These are phyloP conservation scores for Diploscapter pachys DNA, from an alignment of 1,140 invertebrate species.

Conservation along the genomic window DNA sequence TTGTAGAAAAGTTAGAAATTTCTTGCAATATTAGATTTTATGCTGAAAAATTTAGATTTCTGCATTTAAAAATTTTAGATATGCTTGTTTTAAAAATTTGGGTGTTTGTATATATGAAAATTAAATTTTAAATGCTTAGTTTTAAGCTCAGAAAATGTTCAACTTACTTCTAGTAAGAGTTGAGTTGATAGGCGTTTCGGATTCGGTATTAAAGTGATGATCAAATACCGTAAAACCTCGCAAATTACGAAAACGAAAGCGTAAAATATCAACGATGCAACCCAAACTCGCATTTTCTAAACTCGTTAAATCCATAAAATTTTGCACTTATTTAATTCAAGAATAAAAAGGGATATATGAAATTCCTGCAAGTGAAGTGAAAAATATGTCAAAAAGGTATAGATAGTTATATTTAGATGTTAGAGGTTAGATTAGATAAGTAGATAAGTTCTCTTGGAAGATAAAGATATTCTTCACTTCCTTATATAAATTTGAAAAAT, in stretches of 20 bases:
- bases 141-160: conserved; percentile 2
- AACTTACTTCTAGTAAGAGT: conserved; percentile 33
- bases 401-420: too few relatives aligned
- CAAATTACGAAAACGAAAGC: conserved; percentile 29
- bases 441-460: too few relatives aligned
- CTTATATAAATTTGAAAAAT: too few relatives aligned
- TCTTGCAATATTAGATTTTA: neutral
- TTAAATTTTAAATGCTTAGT: neutral
- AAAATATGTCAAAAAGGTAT: too few relatives aligned
- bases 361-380: too few relatives aligned
- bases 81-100: neutral
- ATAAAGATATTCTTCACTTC: too few relatives aligned
- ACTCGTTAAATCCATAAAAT: too few relatives aligned
- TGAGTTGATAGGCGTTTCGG: conserved; percentile 24
- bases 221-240: conserved; percentile 30
- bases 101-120: too few relatives aligned
- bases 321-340: too few relatives aligned
- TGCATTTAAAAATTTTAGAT: too few relatives aligned
- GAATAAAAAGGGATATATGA: too few relatives aligned
- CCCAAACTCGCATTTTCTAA: conserved; percentile 35
- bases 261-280: conserved; percentile 40
- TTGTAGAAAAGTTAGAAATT: neutral
- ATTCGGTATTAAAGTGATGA: conserved; percentile 14
- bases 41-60: neutral
- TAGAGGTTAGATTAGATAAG: too few relatives aligned